Evolutionary conservation across 2,888 invertebrate genomes (phyloP).

Genomic region (Orchestes rusci): DNA sequence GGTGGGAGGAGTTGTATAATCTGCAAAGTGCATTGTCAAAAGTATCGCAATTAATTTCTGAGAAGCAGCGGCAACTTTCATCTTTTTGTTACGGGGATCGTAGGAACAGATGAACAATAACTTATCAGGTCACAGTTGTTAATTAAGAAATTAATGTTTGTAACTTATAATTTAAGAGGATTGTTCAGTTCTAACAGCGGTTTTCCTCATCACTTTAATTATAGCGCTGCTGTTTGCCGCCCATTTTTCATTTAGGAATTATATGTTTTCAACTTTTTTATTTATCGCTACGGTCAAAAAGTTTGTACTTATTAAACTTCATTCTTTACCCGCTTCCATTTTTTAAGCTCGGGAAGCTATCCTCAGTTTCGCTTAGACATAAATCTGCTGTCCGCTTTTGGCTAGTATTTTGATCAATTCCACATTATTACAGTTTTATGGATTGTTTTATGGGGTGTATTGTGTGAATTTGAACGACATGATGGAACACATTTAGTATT

Average conservation of each 20-base stretch:
- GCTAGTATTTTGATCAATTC: too few species aligned
- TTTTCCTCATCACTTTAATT: constrained; percentile 33
- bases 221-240: constrained; percentile 25
- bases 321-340: constrained; percentile 19
- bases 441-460: too few species aligned
- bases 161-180: constrained; percentile 36
- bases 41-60: constrained; percentile 41
- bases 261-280: constrained; percentile 26
- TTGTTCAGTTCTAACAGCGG: constrained; percentile 33
- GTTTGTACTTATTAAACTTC: constrained; percentile 24
- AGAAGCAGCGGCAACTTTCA: constrained; percentile 31
- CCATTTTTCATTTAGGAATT: constrained; percentile 25
- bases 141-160: constrained; percentile 43
- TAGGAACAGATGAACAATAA: constrained; percentile 42
- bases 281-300: constrained; percentile 24
- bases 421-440: too few species aligned
- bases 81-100: constrained; percentile 34
- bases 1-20: constrained; percentile 30
- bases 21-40: constrained; percentile 38
- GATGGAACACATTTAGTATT: too few species aligned
- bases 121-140: constrained; percentile 43
- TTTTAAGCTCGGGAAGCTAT: constrained; percentile 16
- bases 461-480: too few species aligned
- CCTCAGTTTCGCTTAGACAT: too few species aligned
- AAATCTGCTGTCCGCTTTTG: too few species aligned